Base-by-base conservation (phyloP, 2,888 invertebrate genomes). In the Acrobasis consociella region DNA sequence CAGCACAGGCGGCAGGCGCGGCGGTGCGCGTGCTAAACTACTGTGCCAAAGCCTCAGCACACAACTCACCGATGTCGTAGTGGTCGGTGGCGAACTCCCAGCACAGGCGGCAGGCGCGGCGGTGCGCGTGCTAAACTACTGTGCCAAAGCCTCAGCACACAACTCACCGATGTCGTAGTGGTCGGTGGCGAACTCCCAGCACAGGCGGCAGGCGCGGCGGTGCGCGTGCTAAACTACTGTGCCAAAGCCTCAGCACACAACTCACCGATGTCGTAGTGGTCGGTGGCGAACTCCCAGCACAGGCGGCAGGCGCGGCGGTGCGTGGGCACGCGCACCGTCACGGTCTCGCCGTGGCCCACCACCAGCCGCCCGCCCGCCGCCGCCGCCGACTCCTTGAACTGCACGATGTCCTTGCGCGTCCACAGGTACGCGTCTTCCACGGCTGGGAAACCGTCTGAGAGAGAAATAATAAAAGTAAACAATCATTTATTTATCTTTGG, bases 171-270 rank as follows among this genome's bases (percentile, higher is more conserved):
- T 97, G 84, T 99, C 99, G 81, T 99, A 99, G 81, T 96, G 95
- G 85, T 99, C 99, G 0, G 99, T 99, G 13, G 99, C 99, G 86
- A 99, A 99, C 93, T 99, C 99, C 99, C 99, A 99, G 90, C 98
- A 99, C 49, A 99, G 93, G 76, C 97, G 96, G 1, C 96, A 95
- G 0, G 99, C 99, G 75, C 97, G 96, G 69, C 96, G 95, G 82
- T 99, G 98, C 0, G 99, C 99, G 9, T 99, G 99, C 62, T n/a
- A n/a, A n/a, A n/a, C n/a, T n/a, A n/a, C n/a, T n/a, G n/a, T n/a
- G n/a, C n/a, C n/a, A n/a, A n/a, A n/a, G n/a, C n/a, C n/a, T 2
- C 1, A 11, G 1, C 7, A 1, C 9, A 8, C 2, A 50, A 51
- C 61, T 65, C 76, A 85, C 96, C 98, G 76, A 99, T 97, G 84